A percentile compares a stretch with the other conserved stretches of the same genome.
Evolutionary conservation across 2,888 invertebrate species (phyloP).

Genomic region (Athalia rosae): DNA sequence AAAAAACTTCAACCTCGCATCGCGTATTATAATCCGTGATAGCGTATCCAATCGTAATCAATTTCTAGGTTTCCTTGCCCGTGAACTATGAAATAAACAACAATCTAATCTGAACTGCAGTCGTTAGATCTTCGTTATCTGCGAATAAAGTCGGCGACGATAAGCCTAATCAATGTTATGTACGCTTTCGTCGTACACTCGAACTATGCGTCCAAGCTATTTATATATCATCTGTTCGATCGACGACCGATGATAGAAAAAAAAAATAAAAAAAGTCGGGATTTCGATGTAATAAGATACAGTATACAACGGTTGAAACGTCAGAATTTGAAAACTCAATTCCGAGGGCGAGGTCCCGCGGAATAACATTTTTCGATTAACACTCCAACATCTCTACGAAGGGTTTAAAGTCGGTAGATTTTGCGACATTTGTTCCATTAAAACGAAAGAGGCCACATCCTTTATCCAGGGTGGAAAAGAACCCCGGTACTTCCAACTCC

Average conservation of each 20-base stretch:
- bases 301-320: background rate
- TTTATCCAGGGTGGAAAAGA: background rate
- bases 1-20: background rate
- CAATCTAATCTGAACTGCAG: background rate
- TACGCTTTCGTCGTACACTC: background rate
- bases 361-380: slow-evolving; percentile 41
- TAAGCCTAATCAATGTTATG: background rate
- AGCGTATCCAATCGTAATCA: background rate
- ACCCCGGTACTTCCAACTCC: slow-evolving; percentile 19
- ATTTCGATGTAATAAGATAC: too few relatives aligned
- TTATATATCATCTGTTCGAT: too few relatives aligned
- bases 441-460: slow-evolving; percentile 56
- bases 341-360: background rate
- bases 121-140: background rate
- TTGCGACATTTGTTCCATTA: slow-evolving; percentile 67
- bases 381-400: slow-evolving; percentile 19
- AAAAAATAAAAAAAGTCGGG: too few relatives aligned
- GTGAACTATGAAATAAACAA: background rate
- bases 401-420: slow-evolving; percentile 36
- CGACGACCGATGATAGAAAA: too few relatives aligned
- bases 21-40: too few relatives aligned
- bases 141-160: background rate
- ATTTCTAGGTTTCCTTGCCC: background rate
- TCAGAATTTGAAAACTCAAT: slow-evolving; percentile 26
- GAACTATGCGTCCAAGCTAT: too few relatives aligned